A percentile compares a stretch with the other conserved stretches of the same genome.
phyloP scores from a whole-genome alignment of 2,113 vertebrate species.

The Mesitornis unicolor region DNA sequence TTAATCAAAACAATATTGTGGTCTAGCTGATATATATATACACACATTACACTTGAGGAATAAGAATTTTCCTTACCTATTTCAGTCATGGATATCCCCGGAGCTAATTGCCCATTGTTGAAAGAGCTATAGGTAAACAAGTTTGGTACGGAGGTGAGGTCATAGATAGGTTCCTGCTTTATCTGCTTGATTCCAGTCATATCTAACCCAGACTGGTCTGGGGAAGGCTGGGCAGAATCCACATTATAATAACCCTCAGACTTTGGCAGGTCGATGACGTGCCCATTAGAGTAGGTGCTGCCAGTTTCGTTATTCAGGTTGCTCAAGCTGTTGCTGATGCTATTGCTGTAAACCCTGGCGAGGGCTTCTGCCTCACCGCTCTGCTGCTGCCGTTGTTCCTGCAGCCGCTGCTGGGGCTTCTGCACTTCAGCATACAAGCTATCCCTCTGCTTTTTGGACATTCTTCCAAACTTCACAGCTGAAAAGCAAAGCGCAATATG shows the following conservation, averaged over 20 bases:
- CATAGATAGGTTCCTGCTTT: constrained; percentile 98
- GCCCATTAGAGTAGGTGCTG: constrained; percentile 90
- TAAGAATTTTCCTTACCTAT: constrained; percentile 82
- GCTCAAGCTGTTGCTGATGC: constrained; percentile 88
- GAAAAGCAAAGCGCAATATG: constrained; percentile 35
- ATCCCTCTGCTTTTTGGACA: constrained; percentile 99
- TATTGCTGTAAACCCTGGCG: constrained; percentile 88
- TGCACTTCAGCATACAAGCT: constrained; percentile 97
- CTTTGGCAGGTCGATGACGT: constrained; percentile 92
- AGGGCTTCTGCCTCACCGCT: constrained; percentile 92
- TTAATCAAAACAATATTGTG: not conserved
- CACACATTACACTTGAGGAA: not conserved
- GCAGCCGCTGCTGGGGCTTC: constrained; percentile 94
- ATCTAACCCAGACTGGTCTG: constrained; percentile 97
- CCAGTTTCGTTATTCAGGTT: constrained; percentile 88
- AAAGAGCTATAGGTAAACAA: constrained; percentile 96
- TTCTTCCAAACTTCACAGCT: constrained; percentile 99
- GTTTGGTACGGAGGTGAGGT: constrained; percentile 96
- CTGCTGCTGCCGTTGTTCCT: constrained; percentile 94
- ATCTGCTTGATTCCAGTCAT: constrained; percentile 99
- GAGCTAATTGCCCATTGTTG: constrained; percentile 91
- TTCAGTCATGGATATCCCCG: constrained; percentile 89
- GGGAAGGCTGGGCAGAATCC: constrained; percentile 95
- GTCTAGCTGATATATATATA: not conserved
- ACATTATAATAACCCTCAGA: constrained; percentile 89